Base-by-base conservation (phyloP, 2,888 invertebrate genomes). In the Eurois occulta region DNA sequence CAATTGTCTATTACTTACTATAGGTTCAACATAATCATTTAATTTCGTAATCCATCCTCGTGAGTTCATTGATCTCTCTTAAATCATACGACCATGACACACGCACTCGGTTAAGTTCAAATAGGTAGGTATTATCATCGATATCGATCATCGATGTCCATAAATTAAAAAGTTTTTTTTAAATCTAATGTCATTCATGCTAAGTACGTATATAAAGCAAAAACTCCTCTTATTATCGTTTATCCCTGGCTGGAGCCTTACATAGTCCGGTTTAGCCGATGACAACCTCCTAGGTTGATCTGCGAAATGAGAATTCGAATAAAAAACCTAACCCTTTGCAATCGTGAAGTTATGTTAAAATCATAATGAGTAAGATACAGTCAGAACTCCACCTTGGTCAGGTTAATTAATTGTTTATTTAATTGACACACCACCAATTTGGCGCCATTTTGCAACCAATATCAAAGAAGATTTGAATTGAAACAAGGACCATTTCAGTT, bases 61-160 rank as follows among this genome's bases (percentile, higher is more conserved):
- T n/a, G n/a, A 68, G 79, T 21, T 55, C 75, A 64, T 35, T 81
- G 67, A 74, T n/a, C n/a, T 74, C 62, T 13, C 16, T 55, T 60
- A 32, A 24, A 41, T 73, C 32, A 81, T 55, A 41, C 60, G 67
- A 64, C 68, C 81, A 35, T 73, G 62, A 73, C 58, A 48, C 35
- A 16, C 11, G 28, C 28, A 46, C 35, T 55, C 38, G 28, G 16
- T 58, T 55, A 55, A 65, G 18, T 65, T 55, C 8, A 74, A 72
- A 58, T 43, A 58, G 55, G 18, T 43, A 58, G 55, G 18, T n/a
- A 10, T 18, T 13, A 43, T 18, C 18, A 48, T 48, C 21, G 38
- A 68, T 21, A 38, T 28, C 24, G 4, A 11, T n/a, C 10, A 52
- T 10, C 52, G 24, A 52, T n/a, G 11, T 55, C n/a, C 10, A 48